Evolutionary conservation across 2,797 vertebrate genomes (phyloP).

Genomic region (Zenarchopterus dispar): DNA sequence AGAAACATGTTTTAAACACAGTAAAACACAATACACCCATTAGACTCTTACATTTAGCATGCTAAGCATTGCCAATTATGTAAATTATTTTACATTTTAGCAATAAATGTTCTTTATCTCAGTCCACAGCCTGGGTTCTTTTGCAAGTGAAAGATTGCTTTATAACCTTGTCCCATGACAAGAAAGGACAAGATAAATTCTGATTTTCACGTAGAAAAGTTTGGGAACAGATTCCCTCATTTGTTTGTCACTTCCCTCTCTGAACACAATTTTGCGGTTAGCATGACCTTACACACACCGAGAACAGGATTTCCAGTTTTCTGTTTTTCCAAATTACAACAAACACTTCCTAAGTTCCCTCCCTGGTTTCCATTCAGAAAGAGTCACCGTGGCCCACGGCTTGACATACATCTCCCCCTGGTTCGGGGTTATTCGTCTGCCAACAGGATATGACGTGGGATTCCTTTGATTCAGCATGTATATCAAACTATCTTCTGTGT

Average conservation of each 20-base stretch:
- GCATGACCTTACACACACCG: constrained; percentile 55
- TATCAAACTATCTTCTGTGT: neutral
- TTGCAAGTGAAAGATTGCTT: neutral
- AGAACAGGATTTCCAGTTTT: constrained; percentile 74
- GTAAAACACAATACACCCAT: constrained; percentile 3
- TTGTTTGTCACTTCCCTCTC: constrained; percentile 53
- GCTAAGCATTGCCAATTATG: constrained; percentile 29
- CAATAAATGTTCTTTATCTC: constrained; percentile 59
- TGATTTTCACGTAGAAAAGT: constrained; percentile 4
- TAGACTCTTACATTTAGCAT: neutral
- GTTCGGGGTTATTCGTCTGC: constrained; percentile 34
- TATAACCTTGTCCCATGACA: neutral
- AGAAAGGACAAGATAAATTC: neutral
- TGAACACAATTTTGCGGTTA: constrained; percentile 26
- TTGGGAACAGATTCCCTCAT: constrained; percentile 58
- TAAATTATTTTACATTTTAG: constrained; percentile 49
- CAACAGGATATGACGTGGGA: constrained; percentile 38
- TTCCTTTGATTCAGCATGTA: constrained; percentile 5
- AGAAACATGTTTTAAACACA: neutral
- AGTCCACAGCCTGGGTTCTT: neutral
- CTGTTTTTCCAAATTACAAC: constrained; percentile 62
- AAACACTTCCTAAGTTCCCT: constrained; percentile 58
- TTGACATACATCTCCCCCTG: constrained; percentile 53
- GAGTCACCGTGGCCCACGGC: constrained; percentile 38
- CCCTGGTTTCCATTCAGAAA: constrained; percentile 59